phyloP scores from a whole-genome alignment of 1,140 invertebrate species.

The Dendroctonus valens region DNA sequence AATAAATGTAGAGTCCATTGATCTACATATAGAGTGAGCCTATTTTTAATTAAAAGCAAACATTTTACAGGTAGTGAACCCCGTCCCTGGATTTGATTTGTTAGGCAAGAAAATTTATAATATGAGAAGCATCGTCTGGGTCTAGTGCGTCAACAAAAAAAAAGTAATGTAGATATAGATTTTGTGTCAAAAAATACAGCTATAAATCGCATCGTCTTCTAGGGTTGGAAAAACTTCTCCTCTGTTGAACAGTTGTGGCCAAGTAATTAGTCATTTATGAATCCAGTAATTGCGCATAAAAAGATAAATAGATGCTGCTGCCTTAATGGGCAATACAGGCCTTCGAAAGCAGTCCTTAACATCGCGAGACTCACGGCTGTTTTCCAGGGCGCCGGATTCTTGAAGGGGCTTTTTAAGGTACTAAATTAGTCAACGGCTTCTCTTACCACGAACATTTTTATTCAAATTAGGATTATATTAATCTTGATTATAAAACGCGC shows the following conservation, averaged over 20 bases:
- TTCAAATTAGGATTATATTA: slow-evolving; percentile 45
- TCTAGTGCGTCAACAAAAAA: slow-evolving; percentile 5
- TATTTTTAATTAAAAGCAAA: too few species aligned
- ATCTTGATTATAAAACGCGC: slow-evolving; percentile 43
- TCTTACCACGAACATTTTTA: slow-evolving; percentile 39
- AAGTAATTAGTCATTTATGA: slow-evolving; percentile 52
- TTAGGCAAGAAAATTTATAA: slow-evolving; percentile 12
- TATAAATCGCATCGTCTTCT: slow-evolving; percentile 40
- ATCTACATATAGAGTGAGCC: background rate
- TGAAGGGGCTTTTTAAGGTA: slow-evolving; percentile 42
- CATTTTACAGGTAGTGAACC: too few species aligned
- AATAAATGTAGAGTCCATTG: background rate
- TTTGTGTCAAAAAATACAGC: slow-evolving; percentile 25
- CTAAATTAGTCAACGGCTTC: slow-evolving; percentile 46
- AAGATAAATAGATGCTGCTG: slow-evolving; percentile 50
- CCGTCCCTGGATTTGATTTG: background rate
- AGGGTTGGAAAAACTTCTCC: slow-evolving; percentile 45
- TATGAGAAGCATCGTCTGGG: background rate
- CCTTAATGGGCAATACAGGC: slow-evolving; percentile 39
- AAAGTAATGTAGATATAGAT: slow-evolving; percentile 17
- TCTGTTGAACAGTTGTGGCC: slow-evolving; percentile 43
- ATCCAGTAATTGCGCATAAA: slow-evolving; percentile 51
- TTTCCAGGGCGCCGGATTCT: slow-evolving; percentile 33
- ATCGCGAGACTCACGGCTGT: slow-evolving; percentile 21
- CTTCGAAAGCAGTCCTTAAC: slow-evolving; percentile 36